Evolutionary conservation across 2,888 invertebrate genomes (phyloP).

Genomic region (Eupsilia transversa): DNA sequence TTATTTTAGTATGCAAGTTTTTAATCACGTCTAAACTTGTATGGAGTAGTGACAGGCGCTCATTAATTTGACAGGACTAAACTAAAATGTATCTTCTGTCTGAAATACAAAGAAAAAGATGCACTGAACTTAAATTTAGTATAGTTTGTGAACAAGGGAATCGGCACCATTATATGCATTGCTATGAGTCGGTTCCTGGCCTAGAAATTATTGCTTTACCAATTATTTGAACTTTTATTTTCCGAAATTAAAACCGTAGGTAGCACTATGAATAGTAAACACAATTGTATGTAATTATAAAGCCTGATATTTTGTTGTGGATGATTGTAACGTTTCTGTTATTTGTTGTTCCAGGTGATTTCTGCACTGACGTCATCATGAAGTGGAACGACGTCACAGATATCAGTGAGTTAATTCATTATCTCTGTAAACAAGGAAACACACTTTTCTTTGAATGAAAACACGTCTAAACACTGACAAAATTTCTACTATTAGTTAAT

Average conservation of each 20-base stretch:
- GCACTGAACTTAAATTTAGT: no score
- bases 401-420: constrained; percentile 82
- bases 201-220: not conserved
- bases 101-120: no score
- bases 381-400: constrained; percentile 90
- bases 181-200: not conserved
- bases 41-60: no score
- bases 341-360: constrained; percentile 84
- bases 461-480: not conserved
- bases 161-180: no score
- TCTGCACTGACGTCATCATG: constrained; percentile 89
- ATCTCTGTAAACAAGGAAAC: constrained; percentile 27
- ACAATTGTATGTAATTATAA: constrained; percentile 1
- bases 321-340: constrained; percentile 31
- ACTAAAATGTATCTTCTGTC: no score
- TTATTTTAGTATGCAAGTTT: no score
- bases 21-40: no score
- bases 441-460: not conserved
- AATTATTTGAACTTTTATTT: not conserved
- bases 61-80: no score
- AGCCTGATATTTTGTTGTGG: constrained; percentile 1
- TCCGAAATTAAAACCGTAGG: not conserved
- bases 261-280: constrained; percentile 3
- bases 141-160: no score
- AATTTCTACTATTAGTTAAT: not conserved